phyloP scores from a whole-genome alignment of 1,140 invertebrate genomes.

The Phymastichus coffea region DNA sequence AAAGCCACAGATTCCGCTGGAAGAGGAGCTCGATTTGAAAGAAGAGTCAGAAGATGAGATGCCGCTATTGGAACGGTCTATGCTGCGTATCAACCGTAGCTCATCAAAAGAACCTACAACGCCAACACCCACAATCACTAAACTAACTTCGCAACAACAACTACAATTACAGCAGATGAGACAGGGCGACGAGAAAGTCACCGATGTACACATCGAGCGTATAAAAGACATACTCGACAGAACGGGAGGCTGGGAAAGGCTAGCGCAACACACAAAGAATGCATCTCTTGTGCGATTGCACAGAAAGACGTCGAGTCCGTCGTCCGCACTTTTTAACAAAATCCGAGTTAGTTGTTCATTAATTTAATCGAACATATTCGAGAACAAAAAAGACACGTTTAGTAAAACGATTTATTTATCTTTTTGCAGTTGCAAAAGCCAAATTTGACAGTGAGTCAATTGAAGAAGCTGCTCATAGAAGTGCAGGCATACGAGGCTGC shows the following conservation, averaged over 20 bases:
- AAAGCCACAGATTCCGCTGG: neutral
- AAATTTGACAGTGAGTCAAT: slow-evolving; percentile 10
- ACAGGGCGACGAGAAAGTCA: slow-evolving; percentile 22
- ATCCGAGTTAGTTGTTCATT: slow-evolving; percentile 33
- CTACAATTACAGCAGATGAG: neutral
- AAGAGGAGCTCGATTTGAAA: slow-evolving; percentile 21
- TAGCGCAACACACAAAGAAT: slow-evolving; percentile 43
- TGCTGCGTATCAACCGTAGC: neutral
- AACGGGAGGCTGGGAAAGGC: slow-evolving; percentile 46
- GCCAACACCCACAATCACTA: neutral
- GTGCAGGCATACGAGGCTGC: slow-evolving; percentile 17
- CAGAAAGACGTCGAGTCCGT: slow-evolving; percentile 32
- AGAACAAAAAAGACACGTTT: neutral
- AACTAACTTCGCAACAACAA: neutral
- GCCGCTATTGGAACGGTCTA: slow-evolving; percentile 1
- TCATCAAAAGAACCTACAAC: neutral
- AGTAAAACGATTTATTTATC: neutral
- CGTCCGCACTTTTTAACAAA: slow-evolving; percentile 36
- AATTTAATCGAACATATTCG: neutral
- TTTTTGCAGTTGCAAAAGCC: slow-evolving; percentile 14
- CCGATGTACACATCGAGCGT: slow-evolving; percentile 32
- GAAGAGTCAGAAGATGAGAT: slow-evolving; percentile 27
- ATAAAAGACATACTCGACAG: slow-evolving; percentile 43
- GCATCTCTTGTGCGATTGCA: slow-evolving; percentile 39
- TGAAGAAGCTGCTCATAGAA: slow-evolving; percentile 14